Evolutionary conservation across 2,888 invertebrate genomes (phyloP).

Genomic region (Galerucella nymphaeae): DNA sequence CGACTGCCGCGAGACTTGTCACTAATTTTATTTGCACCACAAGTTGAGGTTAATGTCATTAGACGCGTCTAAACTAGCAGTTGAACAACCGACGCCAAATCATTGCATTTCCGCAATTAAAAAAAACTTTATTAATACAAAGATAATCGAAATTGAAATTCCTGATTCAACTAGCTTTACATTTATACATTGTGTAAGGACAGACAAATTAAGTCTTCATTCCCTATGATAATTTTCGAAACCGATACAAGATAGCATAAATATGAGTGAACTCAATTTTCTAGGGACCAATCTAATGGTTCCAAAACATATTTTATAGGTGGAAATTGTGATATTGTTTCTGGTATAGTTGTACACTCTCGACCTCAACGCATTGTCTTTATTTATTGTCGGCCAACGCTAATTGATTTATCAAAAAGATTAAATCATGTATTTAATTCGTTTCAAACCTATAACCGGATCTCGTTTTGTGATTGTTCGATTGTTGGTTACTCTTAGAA

Average conservation of each 20-base stretch:
- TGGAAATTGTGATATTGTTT: too few species aligned
- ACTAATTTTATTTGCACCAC: slow-evolving; percentile 51
- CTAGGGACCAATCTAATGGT: too few species aligned
- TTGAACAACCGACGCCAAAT: slow-evolving; percentile 21
- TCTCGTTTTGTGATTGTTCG: slow-evolving; percentile 26
- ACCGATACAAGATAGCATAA: too few species aligned
- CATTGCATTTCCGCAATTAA: slow-evolving; percentile 21
- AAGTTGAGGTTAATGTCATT: slow-evolving; percentile 53
- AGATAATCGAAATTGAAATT: neutral
- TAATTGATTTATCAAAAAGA: slow-evolving; percentile 1
- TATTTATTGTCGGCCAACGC: neutral
- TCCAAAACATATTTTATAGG: too few species aligned
- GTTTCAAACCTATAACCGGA: slow-evolving; percentile 12
- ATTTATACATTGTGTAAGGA: too few species aligned
- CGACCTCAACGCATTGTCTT: neutral
- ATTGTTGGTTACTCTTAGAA: slow-evolving; percentile 10
- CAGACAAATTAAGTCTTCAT: too few species aligned
- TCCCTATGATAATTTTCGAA: too few species aligned
- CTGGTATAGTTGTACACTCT: neutral
- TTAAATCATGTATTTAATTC: neutral
- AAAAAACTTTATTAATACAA: neutral
- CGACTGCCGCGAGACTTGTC: slow-evolving; percentile 47
- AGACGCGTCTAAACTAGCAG: slow-evolving; percentile 39
- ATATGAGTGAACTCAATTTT: too few species aligned
- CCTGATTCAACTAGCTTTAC: too few species aligned